Evolutionary conservation across 2,113 vertebrate genomes (phyloP).

Genomic region (Tenrec ecaudatus): DNA sequence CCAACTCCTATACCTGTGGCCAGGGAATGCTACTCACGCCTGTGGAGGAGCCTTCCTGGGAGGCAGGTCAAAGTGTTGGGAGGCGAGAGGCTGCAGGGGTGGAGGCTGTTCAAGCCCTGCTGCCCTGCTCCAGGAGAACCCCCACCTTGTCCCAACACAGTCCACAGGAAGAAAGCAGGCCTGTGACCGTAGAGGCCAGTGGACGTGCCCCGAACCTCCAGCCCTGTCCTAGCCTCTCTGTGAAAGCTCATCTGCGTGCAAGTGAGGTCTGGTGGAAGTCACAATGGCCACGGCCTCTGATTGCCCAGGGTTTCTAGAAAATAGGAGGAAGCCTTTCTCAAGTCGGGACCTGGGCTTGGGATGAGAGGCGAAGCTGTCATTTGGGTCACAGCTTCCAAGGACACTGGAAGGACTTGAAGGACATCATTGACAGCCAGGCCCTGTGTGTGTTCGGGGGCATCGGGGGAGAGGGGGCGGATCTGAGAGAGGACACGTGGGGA

Average conservation of each 20-base stretch:
- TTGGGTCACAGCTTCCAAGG: too few relatives aligned
- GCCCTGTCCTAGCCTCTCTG: not conserved
- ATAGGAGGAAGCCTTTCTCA: not conserved
- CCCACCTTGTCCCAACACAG: not conserved
- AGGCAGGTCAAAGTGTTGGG: not conserved
- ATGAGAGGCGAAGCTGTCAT: not conserved
- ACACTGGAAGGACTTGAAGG: rapidly evolving
- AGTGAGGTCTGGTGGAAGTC: not conserved
- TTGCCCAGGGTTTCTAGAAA: not conserved
- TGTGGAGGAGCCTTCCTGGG: not conserved
- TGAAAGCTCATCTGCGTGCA: too few relatives aligned
- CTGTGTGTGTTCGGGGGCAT: rapidly evolving
- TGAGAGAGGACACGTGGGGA: not conserved
- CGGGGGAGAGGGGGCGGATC: too few relatives aligned
- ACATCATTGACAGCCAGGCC: not conserved
- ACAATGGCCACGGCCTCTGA: not conserved
- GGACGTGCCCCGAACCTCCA: rapidly evolving
- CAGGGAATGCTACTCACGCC: too few relatives aligned
- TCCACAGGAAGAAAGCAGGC: not conserved
- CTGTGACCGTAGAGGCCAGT: not conserved
- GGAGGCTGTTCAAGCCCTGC: not conserved
- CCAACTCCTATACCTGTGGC: not conserved
- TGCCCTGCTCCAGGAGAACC: too few relatives aligned
- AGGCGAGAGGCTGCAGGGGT: not conserved
- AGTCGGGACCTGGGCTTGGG: not conserved